A percentile compares a stretch with the other conserved stretches of the same genome.
These are phyloP conservation scores for Pseudomugil gertrudae DNA, from an alignment of 2,797 vertebrate genomes.

Conservation along the genomic window DNA sequence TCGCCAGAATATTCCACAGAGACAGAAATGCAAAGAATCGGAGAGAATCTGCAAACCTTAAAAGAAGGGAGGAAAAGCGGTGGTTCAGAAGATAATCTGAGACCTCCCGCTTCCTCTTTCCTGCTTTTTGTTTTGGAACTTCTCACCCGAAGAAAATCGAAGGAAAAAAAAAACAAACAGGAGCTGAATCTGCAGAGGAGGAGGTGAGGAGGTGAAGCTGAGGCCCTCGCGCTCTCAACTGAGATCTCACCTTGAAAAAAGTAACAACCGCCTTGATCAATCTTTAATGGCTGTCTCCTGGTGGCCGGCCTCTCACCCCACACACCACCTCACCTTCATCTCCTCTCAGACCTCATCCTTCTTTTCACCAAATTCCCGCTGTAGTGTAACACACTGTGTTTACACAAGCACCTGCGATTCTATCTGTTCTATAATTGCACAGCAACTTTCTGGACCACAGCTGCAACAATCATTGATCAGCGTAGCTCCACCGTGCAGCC, in stretches of 20 bases:
- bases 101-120: slow-evolving; percentile 31
- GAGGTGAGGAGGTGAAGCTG: slow-evolving; percentile 49
- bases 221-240: slow-evolving; percentile 43
- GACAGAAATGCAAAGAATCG: slow-evolving; percentile 33
- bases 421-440: slow-evolving; percentile 38
- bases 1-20: slow-evolving; percentile 34
- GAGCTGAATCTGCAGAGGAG: slow-evolving; percentile 7
- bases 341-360: slow-evolving; percentile 5
- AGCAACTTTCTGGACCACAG: slow-evolving; percentile 40
- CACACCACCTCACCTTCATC: background rate
- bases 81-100: slow-evolving; percentile 41
- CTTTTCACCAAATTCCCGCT: slow-evolving; percentile 45
- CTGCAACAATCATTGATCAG: slow-evolving; percentile 6
- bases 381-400: slow-evolving; percentile 59
- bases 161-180: background rate
- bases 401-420: slow-evolving; percentile 56
- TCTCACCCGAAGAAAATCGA: background rate
- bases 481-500: background rate
- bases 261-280: slow-evolving; percentile 62
- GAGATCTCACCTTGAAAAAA: slow-evolving; percentile 74
- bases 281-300: slow-evolving; percentile 61
- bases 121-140: slow-evolving; percentile 19
- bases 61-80: slow-evolving; percentile 15
- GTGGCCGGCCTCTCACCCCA: slow-evolving; percentile 38
- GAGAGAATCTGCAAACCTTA: slow-evolving; percentile 28